Evolutionary conservation across 2,888 invertebrate genomes (phyloP), one percentile per base, ranked within the genome.

Genomic region (Heliconius hortense): DNA sequence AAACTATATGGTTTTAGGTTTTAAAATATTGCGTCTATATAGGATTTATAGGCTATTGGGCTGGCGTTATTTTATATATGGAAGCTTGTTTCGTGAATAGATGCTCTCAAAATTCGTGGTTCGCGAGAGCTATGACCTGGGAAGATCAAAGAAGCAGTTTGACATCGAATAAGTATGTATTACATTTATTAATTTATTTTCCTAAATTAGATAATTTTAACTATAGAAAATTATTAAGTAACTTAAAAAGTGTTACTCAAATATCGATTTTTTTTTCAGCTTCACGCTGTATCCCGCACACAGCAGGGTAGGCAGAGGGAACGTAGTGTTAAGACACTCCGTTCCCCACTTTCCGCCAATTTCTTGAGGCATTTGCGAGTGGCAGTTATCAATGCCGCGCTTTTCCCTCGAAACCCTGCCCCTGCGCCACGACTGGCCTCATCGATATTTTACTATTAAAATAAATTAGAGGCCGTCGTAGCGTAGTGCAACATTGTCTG

Each of bases 91-190:
- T 94, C 79, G 90, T 92, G 28, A 87, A 82, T 75, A 86, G 91
- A 75, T 95, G 95, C 80, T 86, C 90, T 4, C 88, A 92, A 82
- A 86, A 89, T 77, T 94, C 94, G 21, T 95, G 95, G 95, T 94
- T 90, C 78, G 87, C 83, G 67, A 88, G 81, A 79, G 90, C 90
- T 28, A 80, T 91, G 75, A 85, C 84, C 74, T 87, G 86, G 86
- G 88, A 89, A 76, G 82, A 86, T 70, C 79, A 82, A 60, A 80
- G 79, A 71, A 78, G 71, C 28, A 81, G 82, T 24, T 78, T 82
- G 15, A 78, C 77, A 43, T 76, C 78, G n/a, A 84, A 82, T 79
- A 87, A 88, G 92, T 90, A 83, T 21, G 59, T 73, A 73, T 24
- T 72, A 74, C 24, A 72, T 69, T 64, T 64, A 67, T 66, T 43